phyloP scores from a whole-genome alignment of 1,140 invertebrate species.

The Trichonephila inaurata region DNA sequence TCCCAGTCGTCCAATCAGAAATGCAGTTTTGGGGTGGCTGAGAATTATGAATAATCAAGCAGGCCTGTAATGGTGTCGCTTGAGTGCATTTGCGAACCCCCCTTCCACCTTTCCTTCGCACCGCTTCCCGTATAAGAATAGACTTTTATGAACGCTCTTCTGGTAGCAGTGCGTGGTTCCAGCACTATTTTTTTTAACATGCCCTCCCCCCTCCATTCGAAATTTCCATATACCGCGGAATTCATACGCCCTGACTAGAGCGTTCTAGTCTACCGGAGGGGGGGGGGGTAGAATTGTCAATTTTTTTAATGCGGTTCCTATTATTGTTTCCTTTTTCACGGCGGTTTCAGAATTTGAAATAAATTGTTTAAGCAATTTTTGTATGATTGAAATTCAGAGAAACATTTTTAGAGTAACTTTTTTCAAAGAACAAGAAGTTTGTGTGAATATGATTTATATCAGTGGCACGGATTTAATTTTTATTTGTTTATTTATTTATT shows the following conservation, averaged over 20 bases:
- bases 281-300: neutral
- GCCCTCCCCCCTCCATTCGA: neutral
- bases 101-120: conserved; percentile 38
- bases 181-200: neutral
- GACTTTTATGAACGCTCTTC: conserved; percentile 33
- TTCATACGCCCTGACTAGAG: conserved; percentile 23
- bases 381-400: neutral
- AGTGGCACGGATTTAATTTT: too few species aligned
- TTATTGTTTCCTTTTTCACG: neutral
- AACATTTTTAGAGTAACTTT: too few species aligned
- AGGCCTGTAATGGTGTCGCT: conserved; percentile 68
- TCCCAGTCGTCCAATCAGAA: conserved; percentile 62
- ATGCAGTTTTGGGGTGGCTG: conserved; percentile 67
- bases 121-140: conserved; percentile 53
- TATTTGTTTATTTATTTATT: too few species aligned
- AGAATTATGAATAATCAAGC: conserved; percentile 71
- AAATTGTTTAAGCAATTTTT: neutral
- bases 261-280: neutral
- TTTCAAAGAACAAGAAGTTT: too few species aligned
- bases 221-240: conserved; percentile 11
- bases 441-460: too few species aligned
- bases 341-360: neutral
- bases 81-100: conserved; percentile 38
- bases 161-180: conserved; percentile 35
- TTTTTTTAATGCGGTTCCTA: neutral